Evolutionary conservation across 92 coral and sea anemone species (phyloP), one percentile per base, ranked within the genome.

Genomic region (Heliopora coerulea): DNA sequence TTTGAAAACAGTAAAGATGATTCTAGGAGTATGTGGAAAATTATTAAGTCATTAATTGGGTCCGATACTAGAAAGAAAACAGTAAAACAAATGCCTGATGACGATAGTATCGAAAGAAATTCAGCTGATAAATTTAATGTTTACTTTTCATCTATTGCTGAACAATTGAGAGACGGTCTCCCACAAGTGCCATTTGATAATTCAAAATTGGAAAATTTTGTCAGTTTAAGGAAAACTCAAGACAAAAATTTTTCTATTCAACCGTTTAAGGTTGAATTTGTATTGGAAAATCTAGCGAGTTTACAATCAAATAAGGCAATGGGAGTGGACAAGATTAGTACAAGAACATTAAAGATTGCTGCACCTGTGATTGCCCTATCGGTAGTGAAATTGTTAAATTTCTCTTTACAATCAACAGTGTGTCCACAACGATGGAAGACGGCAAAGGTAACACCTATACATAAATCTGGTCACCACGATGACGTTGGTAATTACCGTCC

Each of bases 111-210:
- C n/a, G n/a, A n/a, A n/a, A n/a, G n/a, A n/a, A n/a, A n/a, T n/a
- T n/a, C n/a, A 15, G 42, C 64, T 32, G 74, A 50, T 62, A 77
- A 87, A 72, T 83, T 87, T 49, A 84, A 83, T 62, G 5, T 58
- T 18, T 80, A 70, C 56, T 87, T 87, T 62, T 39, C 85, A 12
- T 79, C 86, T 39, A 42, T 83, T 28, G 86, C 88, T 6, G 83
- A 87, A 33, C 44, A 56, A 10, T 63, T 83, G 62, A 41, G 88
- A 69, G 35, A 42, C 19, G 25, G 75, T 44, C 59, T 87, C 23
- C 88, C 83, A 20, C 50, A 76, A 32, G 77, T 69, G 2, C 69
- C 80, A 17, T 54, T 63, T 62, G 65, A 79, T 65, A 63, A 66
- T 49, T 49, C 75, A 19, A 83, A 83, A 66, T 74, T 68, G 34